phyloP scores from a whole-genome alignment of 37 sponge, comb jelly and placozoan species.

The Ianthella basta region DNA sequence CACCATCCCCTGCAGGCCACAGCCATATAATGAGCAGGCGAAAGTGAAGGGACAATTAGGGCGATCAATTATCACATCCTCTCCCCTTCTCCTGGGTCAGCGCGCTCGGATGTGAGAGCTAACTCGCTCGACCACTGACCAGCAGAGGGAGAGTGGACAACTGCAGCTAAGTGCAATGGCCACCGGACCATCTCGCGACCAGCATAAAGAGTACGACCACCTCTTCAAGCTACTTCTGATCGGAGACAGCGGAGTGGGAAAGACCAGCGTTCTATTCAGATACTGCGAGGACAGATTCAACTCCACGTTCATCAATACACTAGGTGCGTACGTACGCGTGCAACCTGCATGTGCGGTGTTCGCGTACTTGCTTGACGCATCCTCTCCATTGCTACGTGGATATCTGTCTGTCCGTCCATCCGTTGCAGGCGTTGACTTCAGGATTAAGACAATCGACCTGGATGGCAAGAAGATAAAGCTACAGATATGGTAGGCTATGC shows the following conservation, averaged over 20 bases:
- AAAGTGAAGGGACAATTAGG: too few relatives aligned
- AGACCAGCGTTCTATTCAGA: slow-evolving; percentile 91
- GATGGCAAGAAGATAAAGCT: slow-evolving; percentile 91
- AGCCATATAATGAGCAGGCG: too few relatives aligned
- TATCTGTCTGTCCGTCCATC: too few relatives aligned
- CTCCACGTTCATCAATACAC: slow-evolving; percentile 91
- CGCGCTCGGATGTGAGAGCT: too few relatives aligned
- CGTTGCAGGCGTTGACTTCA: slow-evolving; percentile 93
- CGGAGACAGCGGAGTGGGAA: slow-evolving; percentile 93
- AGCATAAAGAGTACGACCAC: slow-evolving; percentile 37
- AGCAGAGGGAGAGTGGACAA: too few relatives aligned
- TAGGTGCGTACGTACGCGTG: slow-evolving; percentile 70
- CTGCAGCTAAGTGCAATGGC: too few relatives aligned
- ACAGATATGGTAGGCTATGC: slow-evolving; percentile 91
- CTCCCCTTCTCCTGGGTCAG: too few relatives aligned
- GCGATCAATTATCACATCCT: too few relatives aligned
- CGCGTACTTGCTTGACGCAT: neutral
- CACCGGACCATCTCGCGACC: neutral
- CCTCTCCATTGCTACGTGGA: too few relatives aligned
- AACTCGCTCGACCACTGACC: too few relatives aligned
- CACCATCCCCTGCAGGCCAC: too few relatives aligned
- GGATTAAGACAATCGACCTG: slow-evolving; percentile 95
- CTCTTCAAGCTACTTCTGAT: slow-evolving; percentile 92
- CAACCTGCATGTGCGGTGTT: neutral
- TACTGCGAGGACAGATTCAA: slow-evolving; percentile 94